Evolutionary conservation across 2,888 invertebrate species (phyloP), one percentile per base, ranked within the genome.

Genomic region (Noctua janthe): DNA sequence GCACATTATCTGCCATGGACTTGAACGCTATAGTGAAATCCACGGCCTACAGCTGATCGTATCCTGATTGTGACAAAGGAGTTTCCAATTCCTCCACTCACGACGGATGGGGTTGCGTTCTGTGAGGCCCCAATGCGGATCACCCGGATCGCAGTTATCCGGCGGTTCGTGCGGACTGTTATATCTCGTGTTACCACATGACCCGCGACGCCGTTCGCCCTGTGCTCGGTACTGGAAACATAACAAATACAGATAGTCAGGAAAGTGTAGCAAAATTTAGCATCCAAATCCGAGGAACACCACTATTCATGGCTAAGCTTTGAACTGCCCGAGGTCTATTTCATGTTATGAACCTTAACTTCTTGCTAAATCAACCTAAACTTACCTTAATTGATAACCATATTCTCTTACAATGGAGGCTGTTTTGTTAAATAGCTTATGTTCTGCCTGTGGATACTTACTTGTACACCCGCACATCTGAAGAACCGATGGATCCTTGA

Each of bases 91-190:
- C 83, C 83, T 56, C 83, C 83, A 11, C 1, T 23, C 20, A 71
- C 15, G 29, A 83, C 39, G 11, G 51, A 66, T 7, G 83, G 62
- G 23, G 39, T 71, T 23, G 83, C 66, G 20, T 59, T 47, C 74
- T 83, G 83, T 29, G 73, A 17, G 20, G 29, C 2, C 0, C 79
- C 79, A 6, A 79, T 1, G 62, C 49, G 72, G 17, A 47, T 71
- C 49, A 83, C 71, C n/a, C 79, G 74, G 35, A 83, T 67, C 35
- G 83, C 81, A 64, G 35, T 62, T 13, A 81, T 54, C 10, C 13
- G 51, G 20, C 47, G 43, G 54, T 54, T 76, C 0, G 81, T 62
- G 39, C 17, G 23, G 47, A 76, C 2, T 5, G 17, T 39, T 17
- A 35, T 47, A 1, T 70, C 54, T 54, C 54, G 13, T 62, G 2